Evolutionary conservation across 2,888 invertebrate species (phyloP).

Genomic region (Salpingus planirostris): DNA sequence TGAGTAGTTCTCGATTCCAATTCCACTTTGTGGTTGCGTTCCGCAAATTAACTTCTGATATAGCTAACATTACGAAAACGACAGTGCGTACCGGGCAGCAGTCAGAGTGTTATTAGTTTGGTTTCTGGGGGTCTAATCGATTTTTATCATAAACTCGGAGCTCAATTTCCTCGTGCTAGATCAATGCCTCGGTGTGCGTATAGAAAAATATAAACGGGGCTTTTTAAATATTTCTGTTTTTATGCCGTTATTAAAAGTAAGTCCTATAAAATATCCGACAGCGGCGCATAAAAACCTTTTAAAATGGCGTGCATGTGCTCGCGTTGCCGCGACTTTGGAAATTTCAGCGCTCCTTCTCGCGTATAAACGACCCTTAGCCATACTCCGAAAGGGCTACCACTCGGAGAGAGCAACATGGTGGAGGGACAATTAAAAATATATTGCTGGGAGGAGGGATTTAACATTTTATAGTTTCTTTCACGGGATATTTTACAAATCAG

Average conservation of each 20-base stretch:
- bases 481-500: slow-evolving; percentile 37
- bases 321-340: slow-evolving; percentile 20
- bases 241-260: slow-evolving; percentile 23
- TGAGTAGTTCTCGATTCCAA: no score
- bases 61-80: no score
- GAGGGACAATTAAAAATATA: slow-evolving; percentile 39
- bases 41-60: no score
- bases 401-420: slow-evolving; percentile 27
- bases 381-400: slow-evolving; percentile 26
- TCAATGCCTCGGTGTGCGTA: no score
- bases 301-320: slow-evolving; percentile 22
- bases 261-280: slow-evolving; percentile 24
- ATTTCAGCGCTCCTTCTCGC: slow-evolving; percentile 19
- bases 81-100: no score
- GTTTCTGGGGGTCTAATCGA: no score
- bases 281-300: slow-evolving; percentile 22
- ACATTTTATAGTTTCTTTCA: slow-evolving; percentile 37
- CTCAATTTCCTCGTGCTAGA: no score
- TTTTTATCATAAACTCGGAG: no score
- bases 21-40: no score
- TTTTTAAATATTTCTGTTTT: slow-evolving; percentile 20
- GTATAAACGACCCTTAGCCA: slow-evolving; percentile 26
- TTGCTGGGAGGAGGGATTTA: slow-evolving; percentile 37
- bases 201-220: slow-evolving; percentile 15
- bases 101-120: no score